phyloP scores from a whole-genome alignment of 2,113 vertebrate genomes.

The Daubentonia madagascariensis region DNA sequence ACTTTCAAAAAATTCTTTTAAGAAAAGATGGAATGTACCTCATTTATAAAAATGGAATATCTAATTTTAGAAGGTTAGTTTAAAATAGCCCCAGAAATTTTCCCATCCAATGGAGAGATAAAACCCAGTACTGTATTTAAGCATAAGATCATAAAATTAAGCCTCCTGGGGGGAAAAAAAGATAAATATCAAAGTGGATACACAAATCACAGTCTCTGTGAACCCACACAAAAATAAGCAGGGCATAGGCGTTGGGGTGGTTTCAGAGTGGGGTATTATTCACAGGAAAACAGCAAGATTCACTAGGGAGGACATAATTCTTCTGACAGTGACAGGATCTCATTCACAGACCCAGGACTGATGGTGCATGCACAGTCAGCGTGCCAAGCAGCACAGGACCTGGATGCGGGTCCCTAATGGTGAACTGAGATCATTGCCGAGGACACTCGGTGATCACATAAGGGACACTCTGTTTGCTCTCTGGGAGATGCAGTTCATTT shows the following conservation, averaged over 20 bases:
- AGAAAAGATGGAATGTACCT: not conserved
- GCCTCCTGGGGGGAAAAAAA: not conserved
- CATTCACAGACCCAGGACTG: conserved; percentile 75
- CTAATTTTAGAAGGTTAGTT: not conserved
- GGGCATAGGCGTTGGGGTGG: not conserved
- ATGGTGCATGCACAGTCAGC: conserved; percentile 62
- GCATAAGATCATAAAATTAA: conserved; percentile 57
- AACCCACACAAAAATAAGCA: conserved; percentile 60
- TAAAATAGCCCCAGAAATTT: conserved; percentile 12
- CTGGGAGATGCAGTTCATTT: conserved; percentile 76
- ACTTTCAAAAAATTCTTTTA: not conserved
- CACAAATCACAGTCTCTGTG: conserved; percentile 62
- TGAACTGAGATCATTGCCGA: conserved; percentile 74
- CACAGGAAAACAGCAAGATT: conserved; percentile 73
- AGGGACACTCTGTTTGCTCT: conserved; percentile 77
- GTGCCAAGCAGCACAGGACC: conserved; percentile 70
- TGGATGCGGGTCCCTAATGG: conserved; percentile 67
- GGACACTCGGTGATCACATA: conserved; percentile 73
- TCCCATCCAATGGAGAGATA: not conserved
- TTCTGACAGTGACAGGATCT: conserved; percentile 68
- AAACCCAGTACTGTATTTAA: conserved; percentile 13
- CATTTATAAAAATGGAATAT: not conserved
- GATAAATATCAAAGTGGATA: conserved; percentile 27
- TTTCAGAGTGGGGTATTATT: conserved; percentile 73
- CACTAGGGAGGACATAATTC: conserved; percentile 75